Evolutionary conservation across 2,797 vertebrate species (phyloP).

Genomic region (Malurus leucopterus): DNA sequence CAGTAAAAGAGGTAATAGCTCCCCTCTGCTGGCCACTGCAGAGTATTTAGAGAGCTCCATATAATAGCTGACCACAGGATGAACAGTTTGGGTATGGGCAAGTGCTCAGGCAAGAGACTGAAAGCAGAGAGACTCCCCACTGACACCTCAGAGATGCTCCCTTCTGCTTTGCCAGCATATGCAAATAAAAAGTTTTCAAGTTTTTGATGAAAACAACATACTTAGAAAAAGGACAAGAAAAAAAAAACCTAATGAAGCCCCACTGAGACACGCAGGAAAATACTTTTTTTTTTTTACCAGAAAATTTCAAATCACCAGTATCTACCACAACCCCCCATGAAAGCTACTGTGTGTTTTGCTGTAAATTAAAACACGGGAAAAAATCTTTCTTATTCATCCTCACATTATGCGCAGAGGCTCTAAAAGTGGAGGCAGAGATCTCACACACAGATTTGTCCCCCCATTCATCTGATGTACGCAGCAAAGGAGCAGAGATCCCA

Average conservation of each 20-base stretch:
- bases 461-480: rapidly evolving
- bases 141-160: background rate
- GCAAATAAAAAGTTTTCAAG: background rate
- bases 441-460: background rate
- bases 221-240: background rate
- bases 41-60: background rate
- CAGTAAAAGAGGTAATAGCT: background rate
- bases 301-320: background rate
- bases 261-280: background rate
- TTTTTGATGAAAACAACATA: background rate
- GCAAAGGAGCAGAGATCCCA: background rate
- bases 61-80: background rate
- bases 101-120: background rate
- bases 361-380: background rate
- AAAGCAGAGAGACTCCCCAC: background rate
- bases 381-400: background rate
- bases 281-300: background rate
- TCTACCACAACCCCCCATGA: background rate
- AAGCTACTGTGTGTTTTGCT: background rate
- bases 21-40: background rate
- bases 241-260: background rate
- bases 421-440: background rate
- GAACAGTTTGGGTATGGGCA: background rate
- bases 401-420: background rate
- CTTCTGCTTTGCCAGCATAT: background rate